Evolutionary conservation across 2,888 invertebrate genomes (phyloP).

Genomic region (Drosophila prostipennis): DNA sequence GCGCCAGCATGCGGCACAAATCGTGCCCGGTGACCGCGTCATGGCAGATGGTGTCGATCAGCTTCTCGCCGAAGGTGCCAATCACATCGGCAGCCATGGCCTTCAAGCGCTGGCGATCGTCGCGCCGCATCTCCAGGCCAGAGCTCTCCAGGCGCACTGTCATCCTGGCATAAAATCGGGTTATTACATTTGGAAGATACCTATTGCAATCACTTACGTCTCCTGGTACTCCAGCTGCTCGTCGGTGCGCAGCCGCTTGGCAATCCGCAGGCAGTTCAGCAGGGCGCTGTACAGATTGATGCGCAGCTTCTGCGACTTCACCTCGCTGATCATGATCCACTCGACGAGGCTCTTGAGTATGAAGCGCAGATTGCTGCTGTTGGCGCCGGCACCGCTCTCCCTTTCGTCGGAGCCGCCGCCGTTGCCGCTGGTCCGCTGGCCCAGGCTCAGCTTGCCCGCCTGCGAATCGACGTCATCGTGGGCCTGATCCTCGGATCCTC

Average conservation of each 20-base stretch:
- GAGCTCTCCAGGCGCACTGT: conserved; percentile 86
- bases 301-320: conserved; percentile 92
- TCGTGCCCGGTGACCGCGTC: conserved; percentile 95
- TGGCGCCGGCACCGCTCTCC: conserved; percentile 10
- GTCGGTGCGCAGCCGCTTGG: conserved; percentile 82
- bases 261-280: conserved; percentile 91
- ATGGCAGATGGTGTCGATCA: conserved; percentile 92
- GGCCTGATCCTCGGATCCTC: conserved; percentile 49
- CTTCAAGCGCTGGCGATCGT: conserved; percentile 59
- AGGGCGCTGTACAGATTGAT: conserved; percentile 94
- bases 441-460: background rate
- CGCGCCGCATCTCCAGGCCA: conserved; percentile 80
- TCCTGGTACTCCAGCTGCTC: conserved; percentile 62
- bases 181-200: too few relatives aligned
- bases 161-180: too few relatives aligned
- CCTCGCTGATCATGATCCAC: conserved; percentile 93
- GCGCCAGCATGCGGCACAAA: conserved; percentile 94
- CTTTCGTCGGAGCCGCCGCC: background rate
- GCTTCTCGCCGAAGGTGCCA: conserved; percentile 90
- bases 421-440: background rate
- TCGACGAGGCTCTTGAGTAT: conserved; percentile 91
- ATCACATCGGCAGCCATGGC: conserved; percentile 87
- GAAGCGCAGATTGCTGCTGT: conserved; percentile 81
- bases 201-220: conserved; percentile 50
- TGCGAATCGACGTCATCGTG: conserved; percentile 7